Conservation (phyloP, 2,113 vertebrate genomes). For the Hydropotes inermis region DNA sequence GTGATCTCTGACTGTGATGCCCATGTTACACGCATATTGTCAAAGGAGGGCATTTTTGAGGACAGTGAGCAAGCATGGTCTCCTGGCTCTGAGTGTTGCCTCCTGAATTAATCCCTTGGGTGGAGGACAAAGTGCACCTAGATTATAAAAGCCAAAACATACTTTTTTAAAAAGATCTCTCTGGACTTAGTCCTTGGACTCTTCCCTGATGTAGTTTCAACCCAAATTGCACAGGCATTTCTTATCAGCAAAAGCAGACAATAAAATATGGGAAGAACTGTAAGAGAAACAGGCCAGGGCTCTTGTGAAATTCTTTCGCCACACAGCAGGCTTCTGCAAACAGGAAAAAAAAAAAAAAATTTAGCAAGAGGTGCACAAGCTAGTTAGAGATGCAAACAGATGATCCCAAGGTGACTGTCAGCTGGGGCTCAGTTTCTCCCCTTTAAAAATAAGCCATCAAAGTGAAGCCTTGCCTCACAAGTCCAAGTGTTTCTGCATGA, state of each 20-base stretch:
- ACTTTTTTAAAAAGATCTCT: background rate
- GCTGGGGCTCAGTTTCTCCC: background rate
- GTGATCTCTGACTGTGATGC: rapidly evolving
- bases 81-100: rapidly evolving
- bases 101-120: background rate
- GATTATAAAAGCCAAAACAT: background rate
- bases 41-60: background rate
- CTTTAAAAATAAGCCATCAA: background rate
- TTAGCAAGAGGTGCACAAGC: conserved; percentile 74
- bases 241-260: conserved; percentile 68
- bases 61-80: rapidly evolving
- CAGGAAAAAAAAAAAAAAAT: conserved; percentile 74
- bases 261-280: conserved; percentile 41
- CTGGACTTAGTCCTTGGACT: background rate
- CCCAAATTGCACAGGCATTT: background rate
- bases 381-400: conserved; percentile 12
- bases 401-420: conserved; percentile 21
- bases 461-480: background rate
- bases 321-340: conserved; percentile 61
- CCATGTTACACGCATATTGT: rapidly evolving
- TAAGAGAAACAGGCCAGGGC: background rate
- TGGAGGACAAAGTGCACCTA: background rate
- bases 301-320: conserved; percentile 79
- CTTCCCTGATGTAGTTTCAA: conserved; percentile 36
- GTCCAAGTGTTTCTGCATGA: background rate